phyloP scores from a whole-genome alignment of 2,113 vertebrate genomes.

The Lophius piscatorius region DNA sequence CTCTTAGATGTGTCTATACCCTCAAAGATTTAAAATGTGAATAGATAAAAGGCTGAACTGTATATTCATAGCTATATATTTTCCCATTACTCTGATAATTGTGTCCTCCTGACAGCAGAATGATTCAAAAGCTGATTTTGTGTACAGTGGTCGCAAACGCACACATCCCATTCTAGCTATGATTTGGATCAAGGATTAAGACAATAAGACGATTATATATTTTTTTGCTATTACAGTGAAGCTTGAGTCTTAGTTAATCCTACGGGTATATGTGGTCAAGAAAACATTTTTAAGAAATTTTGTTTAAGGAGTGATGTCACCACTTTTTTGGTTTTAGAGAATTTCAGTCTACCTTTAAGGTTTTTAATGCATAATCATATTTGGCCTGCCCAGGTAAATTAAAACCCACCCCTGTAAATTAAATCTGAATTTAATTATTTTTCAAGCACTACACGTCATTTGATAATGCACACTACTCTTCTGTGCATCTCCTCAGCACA shows the following conservation, averaged over 20 bases:
- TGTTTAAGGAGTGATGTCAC: not conserved
- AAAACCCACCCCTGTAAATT: too few species aligned
- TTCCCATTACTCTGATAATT: not conserved
- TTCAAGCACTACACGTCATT: too few species aligned
- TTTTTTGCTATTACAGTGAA: conserved; percentile 7
- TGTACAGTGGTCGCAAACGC: not conserved
- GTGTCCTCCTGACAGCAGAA: not conserved
- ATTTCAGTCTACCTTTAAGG: too few species aligned
- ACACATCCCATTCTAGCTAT: not conserved
- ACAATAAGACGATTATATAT: conserved; percentile 18
- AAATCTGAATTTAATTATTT: too few species aligned
- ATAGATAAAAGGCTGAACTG: too few species aligned
- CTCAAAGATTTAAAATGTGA: too few species aligned
- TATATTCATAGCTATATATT: not conserved
- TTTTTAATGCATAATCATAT: too few species aligned
- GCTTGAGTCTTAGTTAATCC: conserved; percentile 3
- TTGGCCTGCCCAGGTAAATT: too few species aligned
- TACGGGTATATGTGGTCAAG: not conserved
- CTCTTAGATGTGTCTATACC: not conserved
- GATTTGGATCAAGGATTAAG: conserved; percentile 35
- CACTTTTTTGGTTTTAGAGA: not conserved
- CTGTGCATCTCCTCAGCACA: too few species aligned
- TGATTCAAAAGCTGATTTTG: not conserved
- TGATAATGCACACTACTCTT: too few species aligned
- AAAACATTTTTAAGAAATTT: too few species aligned